Evolutionary conservation across 1,140 invertebrate species (phyloP), one percentile per base, ranked within the genome.

Genomic region (Eulimnadia texana): DNA sequence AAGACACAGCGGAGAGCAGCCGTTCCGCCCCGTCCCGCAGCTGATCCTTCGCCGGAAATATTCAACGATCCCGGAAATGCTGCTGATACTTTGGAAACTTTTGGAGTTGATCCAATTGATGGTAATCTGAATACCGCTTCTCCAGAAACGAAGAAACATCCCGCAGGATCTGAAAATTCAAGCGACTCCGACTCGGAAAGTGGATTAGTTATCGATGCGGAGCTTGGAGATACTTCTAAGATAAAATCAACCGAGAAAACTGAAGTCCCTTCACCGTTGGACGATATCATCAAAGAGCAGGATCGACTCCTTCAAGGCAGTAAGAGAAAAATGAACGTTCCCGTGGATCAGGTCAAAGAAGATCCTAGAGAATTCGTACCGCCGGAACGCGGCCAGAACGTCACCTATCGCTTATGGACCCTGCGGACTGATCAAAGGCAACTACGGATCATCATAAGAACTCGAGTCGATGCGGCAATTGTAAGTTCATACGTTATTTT

Each of bases 271-370:
- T 57, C 28, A 27, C 10, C 55, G 6, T 16, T 42, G 33, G 33
- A 42, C 33, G 55, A 3, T 19, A 57, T 57, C 33, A 27, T 57
- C 33, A 23, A 57, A n/a, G 27, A 57, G 25, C 55, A 57, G 20
- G 55, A 57, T 29, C 27, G 33, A 57, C 33, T 42, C 6, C 33
- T 42, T 42, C 33, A 42, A 42, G 33, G 33, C 6, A 42, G 6
- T 16, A 42, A 42, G 16, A 42, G 16, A 16, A 42, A 42, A 42
- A 6, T 42, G 33, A 42, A 42, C 16, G 33, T 42, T 42, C 33
- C 33, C 33, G 33, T 42, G 33, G 33, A 42, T 42, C 6, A 42
- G 16, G 33, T 25, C 13, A 56, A 56, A 56, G 55, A 57, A 33
- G 33, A 57, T 33, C 55, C 55, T 3, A 20, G 22, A 2, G 27